Evolutionary conservation across 2,113 vertebrate species (phyloP).

Genomic region (Noctilio leporinus): DNA sequence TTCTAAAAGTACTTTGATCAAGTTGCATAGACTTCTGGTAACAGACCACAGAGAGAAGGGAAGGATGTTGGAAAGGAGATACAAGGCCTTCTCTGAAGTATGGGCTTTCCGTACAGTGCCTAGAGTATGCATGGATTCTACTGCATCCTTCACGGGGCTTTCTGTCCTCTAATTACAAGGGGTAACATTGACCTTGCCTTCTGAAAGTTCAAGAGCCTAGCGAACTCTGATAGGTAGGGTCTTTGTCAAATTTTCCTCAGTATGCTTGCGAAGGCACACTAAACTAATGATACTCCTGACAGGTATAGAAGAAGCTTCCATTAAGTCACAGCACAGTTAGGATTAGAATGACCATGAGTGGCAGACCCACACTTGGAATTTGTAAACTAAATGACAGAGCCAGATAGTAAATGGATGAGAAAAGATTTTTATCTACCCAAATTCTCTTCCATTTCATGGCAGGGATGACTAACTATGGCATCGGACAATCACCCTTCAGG

Average conservation of each 20-base stretch:
- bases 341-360: background rate
- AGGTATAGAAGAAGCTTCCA: background rate
- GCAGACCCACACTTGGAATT: background rate
- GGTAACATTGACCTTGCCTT: background rate
- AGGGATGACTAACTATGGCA: background rate
- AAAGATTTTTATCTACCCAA: background rate
- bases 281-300: background rate
- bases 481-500: background rate
- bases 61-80: background rate
- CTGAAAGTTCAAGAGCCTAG: background rate
- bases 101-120: background rate
- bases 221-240: background rate
- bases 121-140: rapidly evolving
- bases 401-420: background rate
- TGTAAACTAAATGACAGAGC: background rate
- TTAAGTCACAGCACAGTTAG: background rate
- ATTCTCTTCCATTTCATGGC: background rate
- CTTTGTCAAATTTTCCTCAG: background rate
- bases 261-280: background rate
- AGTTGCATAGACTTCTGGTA: background rate
- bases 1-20: background rate
- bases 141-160: too few relatives aligned
- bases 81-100: background rate
- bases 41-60: background rate
- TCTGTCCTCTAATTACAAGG: background rate